A percentile compares a stretch with the other conserved stretches of the same genome.
Evolutionary conservation across 2,113 vertebrate genomes (phyloP).

Genomic region (Microtus oregoni): DNA sequence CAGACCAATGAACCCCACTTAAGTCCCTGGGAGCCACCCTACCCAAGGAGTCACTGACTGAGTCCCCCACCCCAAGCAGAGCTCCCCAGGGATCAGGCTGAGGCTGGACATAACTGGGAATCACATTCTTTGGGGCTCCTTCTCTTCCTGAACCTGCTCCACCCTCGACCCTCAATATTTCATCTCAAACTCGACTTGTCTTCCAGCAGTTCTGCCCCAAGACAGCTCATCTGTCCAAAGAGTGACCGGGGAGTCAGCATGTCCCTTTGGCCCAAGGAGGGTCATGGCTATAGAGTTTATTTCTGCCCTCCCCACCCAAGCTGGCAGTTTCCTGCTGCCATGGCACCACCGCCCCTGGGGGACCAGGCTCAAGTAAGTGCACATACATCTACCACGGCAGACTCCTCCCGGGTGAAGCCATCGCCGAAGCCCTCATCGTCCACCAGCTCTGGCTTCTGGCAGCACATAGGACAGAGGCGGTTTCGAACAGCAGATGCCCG

Average conservation of each 20-base stretch:
- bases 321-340: neutral
- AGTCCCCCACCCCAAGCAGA: neutral
- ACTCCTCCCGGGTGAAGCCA: constrained; percentile 89
- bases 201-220: neutral
- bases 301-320: neutral
- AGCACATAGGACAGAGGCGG: constrained; percentile 95
- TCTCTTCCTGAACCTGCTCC: neutral
- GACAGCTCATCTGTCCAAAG: neutral
- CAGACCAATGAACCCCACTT: neutral
- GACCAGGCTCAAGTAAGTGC: constrained; percentile 77
- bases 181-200: neutral
- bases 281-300: constrained; percentile 47
- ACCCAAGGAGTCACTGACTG: neutral
- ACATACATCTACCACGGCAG: constrained; percentile 72
- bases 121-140: neutral
- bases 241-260: neutral
- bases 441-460: constrained; percentile 87
- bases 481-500: constrained; percentile 92
- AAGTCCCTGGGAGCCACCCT: neutral
- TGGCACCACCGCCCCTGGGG: accelerated
- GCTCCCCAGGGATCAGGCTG: accelerated
- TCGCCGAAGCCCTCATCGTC: constrained; percentile 91
- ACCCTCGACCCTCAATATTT: neutral
- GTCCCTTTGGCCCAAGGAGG: neutral
- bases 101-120: neutral